Base-by-base conservation (phyloP, 2,888 invertebrate genomes). In the Phlogophora meticulosa region DNA sequence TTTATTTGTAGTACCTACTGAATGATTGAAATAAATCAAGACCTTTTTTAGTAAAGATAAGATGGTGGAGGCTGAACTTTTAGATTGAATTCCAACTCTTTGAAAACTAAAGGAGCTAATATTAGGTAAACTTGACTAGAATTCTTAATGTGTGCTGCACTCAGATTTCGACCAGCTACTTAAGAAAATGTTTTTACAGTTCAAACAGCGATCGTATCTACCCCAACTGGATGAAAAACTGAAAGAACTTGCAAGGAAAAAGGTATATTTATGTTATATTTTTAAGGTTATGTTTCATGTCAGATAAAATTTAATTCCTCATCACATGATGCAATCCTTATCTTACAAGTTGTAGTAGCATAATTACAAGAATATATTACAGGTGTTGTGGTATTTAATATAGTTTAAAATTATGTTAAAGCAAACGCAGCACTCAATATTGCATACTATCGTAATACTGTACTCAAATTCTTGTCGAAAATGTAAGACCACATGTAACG, bases 11-110 rank as follows among this genome's bases (percentile, higher is more conserved):
- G 28, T 28, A 28, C n/a, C n/a, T n/a, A n/a, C 32, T 32, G 40
- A 52, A 53, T 59, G 42, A 70, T 70, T 74, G 66, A 65, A 67
- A 65, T 61, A 70, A 66, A 80, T 58, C 36, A 63, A 75, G 46
- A 22, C 48, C 36, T n/a, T 40, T 57, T 76, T 58, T 52, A 34
- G 43, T 43, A 48, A 57, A 66, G 13, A 69, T 49, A 51, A 38
- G 49, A 28, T 46, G n/a, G 62, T 42, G 32, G 15, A 17, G 34
- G 9, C 45, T 60, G 42, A 71, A 74, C 49, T 75, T 74, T 80
- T 59, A 36, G 57, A 72, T 71, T 46, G 65, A 45, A 38, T 42
- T 57, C 28, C 22, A 40, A 53, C 15, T 45, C 48, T 49, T 72
- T 46, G 36, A 7, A 55, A 15, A 36, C 38, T 45, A 24, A 58